Percentiles rank a stretch among this genome's conserved stretches.
Evolutionary conservation across 2,888 invertebrate species (phyloP).

Genomic region (Calephelis perditalis): DNA sequence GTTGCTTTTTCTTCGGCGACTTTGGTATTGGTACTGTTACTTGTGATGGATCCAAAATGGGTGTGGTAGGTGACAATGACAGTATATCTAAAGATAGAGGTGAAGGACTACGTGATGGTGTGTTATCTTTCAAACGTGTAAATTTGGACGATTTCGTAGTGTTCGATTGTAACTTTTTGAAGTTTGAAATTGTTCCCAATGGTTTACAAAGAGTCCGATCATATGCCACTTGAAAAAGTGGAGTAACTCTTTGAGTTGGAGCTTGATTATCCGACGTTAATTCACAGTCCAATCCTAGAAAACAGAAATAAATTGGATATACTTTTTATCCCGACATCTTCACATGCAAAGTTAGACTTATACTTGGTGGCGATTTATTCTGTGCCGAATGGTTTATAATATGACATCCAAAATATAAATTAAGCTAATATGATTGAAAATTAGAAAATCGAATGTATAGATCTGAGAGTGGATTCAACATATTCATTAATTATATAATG

Average conservation of each 20-base stretch:
- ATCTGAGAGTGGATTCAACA: no score
- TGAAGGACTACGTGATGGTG: constrained; percentile 51
- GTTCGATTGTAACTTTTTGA: constrained; percentile 43
- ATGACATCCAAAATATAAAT: no score
- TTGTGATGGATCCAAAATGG: constrained; percentile 15
- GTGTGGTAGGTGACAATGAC: constrained; percentile 29
- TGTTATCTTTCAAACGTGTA: constrained; percentile 28
- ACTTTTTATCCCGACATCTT: constrained; percentile 32
- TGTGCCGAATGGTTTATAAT: no score
- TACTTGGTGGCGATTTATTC: constrained; percentile 25
- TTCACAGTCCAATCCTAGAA: constrained; percentile 56
- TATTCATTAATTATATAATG: no score
- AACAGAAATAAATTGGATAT: constrained; percentile 50
- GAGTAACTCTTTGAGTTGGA: constrained; percentile 50
- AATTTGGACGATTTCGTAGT: constrained; percentile 24
- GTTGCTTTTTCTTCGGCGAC: constrained; percentile 34
- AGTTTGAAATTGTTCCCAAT: constrained; percentile 58
- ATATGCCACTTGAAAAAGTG: constrained; percentile 68
- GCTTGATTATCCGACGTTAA: constrained; percentile 37
- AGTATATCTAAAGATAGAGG: constrained; percentile 38
- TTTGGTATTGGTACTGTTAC: constrained; percentile 17
- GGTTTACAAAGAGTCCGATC: constrained; percentile 67
- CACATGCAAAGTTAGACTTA: constrained; percentile 31
- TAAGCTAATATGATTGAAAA: no score
- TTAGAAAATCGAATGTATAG: no score